These are phyloP conservation scores for Drosophila pegasa DNA, from an alignment of 2,888 invertebrate genomes.

Conservation along the genomic window DNA sequence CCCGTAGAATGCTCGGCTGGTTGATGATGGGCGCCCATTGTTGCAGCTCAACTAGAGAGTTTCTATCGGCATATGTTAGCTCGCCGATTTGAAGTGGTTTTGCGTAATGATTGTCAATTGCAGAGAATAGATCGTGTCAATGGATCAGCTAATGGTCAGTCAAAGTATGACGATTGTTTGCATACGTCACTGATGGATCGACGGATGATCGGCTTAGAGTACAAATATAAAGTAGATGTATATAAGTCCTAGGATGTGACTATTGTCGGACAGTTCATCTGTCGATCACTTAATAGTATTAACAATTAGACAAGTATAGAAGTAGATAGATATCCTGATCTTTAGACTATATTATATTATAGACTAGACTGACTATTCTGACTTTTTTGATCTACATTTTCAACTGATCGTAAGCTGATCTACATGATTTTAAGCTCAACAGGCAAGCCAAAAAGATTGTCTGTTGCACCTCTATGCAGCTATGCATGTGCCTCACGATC, in stretches of 20 bases:
- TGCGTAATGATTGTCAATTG: conserved; percentile 57
- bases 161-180: conserved; percentile 3
- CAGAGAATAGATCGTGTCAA: conserved; percentile 10
- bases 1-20: conserved; percentile 5
- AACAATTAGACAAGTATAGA: neutral
- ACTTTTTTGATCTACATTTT: too few relatives aligned
- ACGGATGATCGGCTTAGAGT: conserved; percentile 1
- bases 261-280: neutral
- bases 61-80: conserved; percentile 6
- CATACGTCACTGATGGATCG: neutral
- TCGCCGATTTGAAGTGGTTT: conserved; percentile 41
- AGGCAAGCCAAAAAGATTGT: neutral
- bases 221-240: neutral
- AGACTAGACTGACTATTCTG: too few relatives aligned
- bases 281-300: neutral
- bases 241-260: neutral
- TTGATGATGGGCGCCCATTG: conserved; percentile 40
- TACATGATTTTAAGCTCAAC: neutral
- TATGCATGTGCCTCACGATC: conserved; percentile 2
- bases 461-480: neutral
- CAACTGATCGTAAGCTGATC: too few relatives aligned
- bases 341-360: too few relatives aligned
- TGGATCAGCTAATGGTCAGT: conserved; percentile 13
- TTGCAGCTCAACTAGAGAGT: neutral
- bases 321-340: too few relatives aligned